Base-by-base conservation (phyloP, 2,888 invertebrate species). In the Agrotis exclamationis region DNA sequence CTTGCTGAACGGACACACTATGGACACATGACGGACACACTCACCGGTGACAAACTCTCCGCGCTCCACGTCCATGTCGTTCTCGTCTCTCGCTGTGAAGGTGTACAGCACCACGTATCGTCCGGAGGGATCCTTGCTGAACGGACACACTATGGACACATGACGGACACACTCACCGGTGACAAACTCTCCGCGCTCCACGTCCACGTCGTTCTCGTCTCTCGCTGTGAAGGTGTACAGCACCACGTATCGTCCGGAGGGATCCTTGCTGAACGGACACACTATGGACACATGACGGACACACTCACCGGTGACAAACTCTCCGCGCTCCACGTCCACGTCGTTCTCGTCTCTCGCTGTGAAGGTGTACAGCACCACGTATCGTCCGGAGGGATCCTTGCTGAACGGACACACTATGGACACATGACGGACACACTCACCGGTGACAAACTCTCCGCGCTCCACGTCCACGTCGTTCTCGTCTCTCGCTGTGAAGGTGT, bases 401-500 rank as follows among this genome's bases (percentile, higher is more conserved):
- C 95, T 96, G 90, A 98, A 98, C 0, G 97, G 97, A 28, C 28
- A 28, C 28, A 3, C 28, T 54, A n/a, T 11, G 24, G 53, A 53
- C 53, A 20, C 20, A 22, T 20, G 20, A 24, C 28, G 28, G 28
- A 28, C 28, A 28, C 28, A 28, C 28, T 28, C 85, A 28, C 28
- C 97, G 71, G 99, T 99, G n/a, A 99, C 99, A 94, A 99, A 98
- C 91, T 99, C 99, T 0, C 99, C 99, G 60, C 99, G 96, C 88
- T 99, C 98, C 1, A 99, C 99, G 53, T 98, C 98, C 0, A 99
- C 98, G 92, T 99, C 99, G 88, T 99, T 99, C 91, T 99, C 99
- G 90, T 99, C 99, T 48, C 99, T 95, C 0, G 99, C 99, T 51
- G 98, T 98, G 91, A 99, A 99, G 0, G 99, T 98, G 93, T 99